Conservation (phyloP, 2,797 vertebrate species). For the Diceros bicornis region DNA sequence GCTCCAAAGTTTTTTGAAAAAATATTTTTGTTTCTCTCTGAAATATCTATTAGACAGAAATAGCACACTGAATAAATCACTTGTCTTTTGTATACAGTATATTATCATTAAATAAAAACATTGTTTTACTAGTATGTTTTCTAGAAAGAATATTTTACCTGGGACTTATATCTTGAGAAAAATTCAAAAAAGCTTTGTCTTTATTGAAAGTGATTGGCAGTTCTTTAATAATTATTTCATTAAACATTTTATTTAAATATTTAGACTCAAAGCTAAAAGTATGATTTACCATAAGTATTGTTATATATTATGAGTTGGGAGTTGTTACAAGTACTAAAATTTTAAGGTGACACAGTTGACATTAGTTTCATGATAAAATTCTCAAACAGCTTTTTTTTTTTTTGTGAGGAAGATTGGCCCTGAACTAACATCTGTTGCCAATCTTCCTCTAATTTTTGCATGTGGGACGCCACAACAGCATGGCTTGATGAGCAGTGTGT, state of each 20-base stretch:
- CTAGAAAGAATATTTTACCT: neutral
- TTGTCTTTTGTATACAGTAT: neutral
- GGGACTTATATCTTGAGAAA: neutral
- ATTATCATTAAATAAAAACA: neutral
- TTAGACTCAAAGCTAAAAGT: neutral
- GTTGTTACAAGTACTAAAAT: neutral
- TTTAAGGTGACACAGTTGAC: neutral
- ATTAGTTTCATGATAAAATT: neutral
- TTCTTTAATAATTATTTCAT: constrained; percentile 19
- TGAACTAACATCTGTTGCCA: too few relatives aligned
- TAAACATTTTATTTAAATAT: neutral
- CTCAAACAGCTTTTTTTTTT: neutral
- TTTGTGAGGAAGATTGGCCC: too few relatives aligned
- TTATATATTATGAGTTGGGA: neutral
- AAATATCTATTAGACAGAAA: neutral
- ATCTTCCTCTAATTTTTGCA: too few relatives aligned
- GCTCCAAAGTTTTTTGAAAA: neutral
- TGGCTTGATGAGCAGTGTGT: too few relatives aligned
- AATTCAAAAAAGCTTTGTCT: neutral
- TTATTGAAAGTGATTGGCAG: neutral
- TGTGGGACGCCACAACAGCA: too few relatives aligned
- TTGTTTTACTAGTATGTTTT: neutral
- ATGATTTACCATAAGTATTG: neutral
- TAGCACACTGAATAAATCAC: neutral
- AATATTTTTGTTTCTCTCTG: neutral